Conservation (phyloP, 2,888 invertebrate species). For the Phortica okadai region DNA sequence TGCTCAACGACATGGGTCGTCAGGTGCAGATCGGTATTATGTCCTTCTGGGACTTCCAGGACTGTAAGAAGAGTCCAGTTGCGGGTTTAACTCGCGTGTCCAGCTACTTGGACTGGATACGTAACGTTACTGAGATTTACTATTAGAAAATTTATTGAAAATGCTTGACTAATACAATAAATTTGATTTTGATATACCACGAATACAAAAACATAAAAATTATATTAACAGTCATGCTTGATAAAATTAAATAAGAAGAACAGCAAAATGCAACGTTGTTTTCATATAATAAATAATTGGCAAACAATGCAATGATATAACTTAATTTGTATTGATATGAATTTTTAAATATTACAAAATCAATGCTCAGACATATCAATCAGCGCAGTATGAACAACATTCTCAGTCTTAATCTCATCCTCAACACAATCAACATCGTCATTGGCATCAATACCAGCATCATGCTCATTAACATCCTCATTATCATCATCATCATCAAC, state of each 20-base stretch:
- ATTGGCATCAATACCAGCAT: neutral
- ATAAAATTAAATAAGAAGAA: neutral
- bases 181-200: too few relatives aligned
- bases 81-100: neutral
- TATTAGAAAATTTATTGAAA: neutral
- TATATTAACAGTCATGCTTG: neutral
- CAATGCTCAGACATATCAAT: neutral
- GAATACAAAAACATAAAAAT: neutral
- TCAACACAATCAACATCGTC: neutral
- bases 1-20: neutral
- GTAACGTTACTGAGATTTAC: neutral
- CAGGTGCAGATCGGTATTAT: conserved; percentile 1
- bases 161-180: too few relatives aligned
- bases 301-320: too few relatives aligned
- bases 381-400: conserved; percentile 6
- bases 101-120: conserved; percentile 7
- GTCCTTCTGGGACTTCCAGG: conserved; percentile 9
- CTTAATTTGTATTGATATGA: too few relatives aligned
- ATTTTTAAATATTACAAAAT: neutral
- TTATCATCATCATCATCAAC: neutral
- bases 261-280: too few relatives aligned
- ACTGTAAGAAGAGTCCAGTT: neutral
- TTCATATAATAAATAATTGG: too few relatives aligned
- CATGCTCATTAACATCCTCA: conserved; percentile 20
- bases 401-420: neutral